Evolutionary conservation across 2,797 vertebrate species (phyloP), one percentile per base, ranked within the genome.

Genomic region (Melanogrammus aeglefinus): DNA sequence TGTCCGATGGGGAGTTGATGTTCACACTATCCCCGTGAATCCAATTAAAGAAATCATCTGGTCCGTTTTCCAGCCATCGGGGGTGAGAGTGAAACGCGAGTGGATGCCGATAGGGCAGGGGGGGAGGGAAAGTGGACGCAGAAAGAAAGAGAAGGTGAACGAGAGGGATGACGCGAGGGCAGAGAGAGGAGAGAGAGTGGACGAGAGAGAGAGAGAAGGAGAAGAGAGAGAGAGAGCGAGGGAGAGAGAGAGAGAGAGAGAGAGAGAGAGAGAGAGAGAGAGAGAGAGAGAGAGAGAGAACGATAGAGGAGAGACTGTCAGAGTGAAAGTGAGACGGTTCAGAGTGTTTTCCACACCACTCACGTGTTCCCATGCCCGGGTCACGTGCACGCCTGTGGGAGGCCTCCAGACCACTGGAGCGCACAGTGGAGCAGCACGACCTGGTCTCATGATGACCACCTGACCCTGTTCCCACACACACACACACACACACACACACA

Each of bases 361-460:
- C 89, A 90, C 89, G 79, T 88, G 88, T 81, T 79, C 71, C 77
- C 36, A 24, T 24, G 80, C 35, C 9, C 79, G 66, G 81, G 75
- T 80, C 75, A 38, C 81, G 79, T 83, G 82, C 80, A n/a, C 86
- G 86, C 82, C 86, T 87, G 82, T 89, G 86, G 89, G 88, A 88
- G 81, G 80, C 2, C 57, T 91, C 89, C 87, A 87, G 78, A 41
- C 74, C 83, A 86, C 83, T 81, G 86, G 91, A 88, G 81, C 79
- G 77, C 76, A 92, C 47, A 16, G 88, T 88, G 66, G 79, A 80
- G 85, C 69, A 75, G 51, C 75, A 88, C 84, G 86, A 75, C 83
- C 85, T 70, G 35, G 92, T 94, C 93, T 90, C 92, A 93, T 95
- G 93, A 94, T 90, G 83, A 90, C 90, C 94, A 94, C 93, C 93